These are phyloP conservation scores for Pedionomus torquatus DNA, from an alignment of 2,113 vertebrate species.

Conservation along the genomic window DNA sequence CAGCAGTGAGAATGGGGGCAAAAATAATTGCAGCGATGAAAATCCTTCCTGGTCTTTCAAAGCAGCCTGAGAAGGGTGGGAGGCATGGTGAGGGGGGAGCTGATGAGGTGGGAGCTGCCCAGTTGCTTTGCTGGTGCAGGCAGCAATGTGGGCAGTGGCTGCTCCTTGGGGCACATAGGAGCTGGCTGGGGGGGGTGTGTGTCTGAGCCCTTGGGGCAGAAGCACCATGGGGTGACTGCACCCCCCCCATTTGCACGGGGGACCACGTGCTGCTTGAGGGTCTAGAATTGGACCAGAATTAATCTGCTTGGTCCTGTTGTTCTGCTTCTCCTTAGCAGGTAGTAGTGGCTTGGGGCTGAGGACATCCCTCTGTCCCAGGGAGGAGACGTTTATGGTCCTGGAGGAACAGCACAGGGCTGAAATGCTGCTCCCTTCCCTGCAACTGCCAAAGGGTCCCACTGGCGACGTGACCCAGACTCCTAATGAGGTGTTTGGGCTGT, in stretches of 20 bases:
- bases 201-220: not conserved
- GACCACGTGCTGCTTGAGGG: not conserved
- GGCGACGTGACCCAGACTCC: rapidly evolving
- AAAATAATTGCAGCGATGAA: not conserved
- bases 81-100: not conserved
- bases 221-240: not conserved
- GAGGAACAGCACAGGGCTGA: not conserved
- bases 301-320: not conserved
- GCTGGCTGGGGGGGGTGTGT: not conserved
- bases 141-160: not conserved
- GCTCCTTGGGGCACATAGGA: not conserved
- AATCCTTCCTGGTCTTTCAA: not conserved
- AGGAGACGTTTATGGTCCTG: rapidly evolving
- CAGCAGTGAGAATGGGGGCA: not conserved
- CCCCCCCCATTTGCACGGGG: rapidly evolving
- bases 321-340: not conserved
- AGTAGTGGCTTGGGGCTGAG: not conserved
- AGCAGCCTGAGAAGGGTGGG: not conserved
- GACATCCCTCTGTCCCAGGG: not conserved
- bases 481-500: not conserved
- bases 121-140: not conserved
- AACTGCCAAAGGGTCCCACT: not conserved
- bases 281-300: not conserved
- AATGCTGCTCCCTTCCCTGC: not conserved
- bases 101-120: not conserved